Base-by-base conservation (phyloP, 2,797 vertebrate species). In the Percopsis omiscomaycus region DNA sequence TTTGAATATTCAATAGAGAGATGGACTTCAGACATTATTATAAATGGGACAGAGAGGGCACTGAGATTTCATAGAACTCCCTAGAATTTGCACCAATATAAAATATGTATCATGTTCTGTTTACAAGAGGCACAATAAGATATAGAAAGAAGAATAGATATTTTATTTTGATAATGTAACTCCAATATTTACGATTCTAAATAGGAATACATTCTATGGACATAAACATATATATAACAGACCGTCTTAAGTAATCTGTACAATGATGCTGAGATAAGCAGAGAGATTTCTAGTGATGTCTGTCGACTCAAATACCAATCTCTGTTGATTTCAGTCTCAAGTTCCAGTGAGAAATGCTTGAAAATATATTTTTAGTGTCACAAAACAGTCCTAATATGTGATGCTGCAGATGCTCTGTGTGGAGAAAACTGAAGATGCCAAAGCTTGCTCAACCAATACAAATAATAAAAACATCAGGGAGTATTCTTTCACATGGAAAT, bases 161-260 rank as follows among this genome's bases (percentile, higher is more conserved):
- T 82, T 88, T 86, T 85, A 81, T 86, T 89, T 84, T 75, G 73
- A 79, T 58, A 61, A 66, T 61, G 61, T 86, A 81, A 83, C 79
- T 80, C 72, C 75, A 80, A 75, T 81, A 73, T 80, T 75, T 50
- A 70, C 57, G 77, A 74, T 80, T 87, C 78, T 85, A 84, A 88
- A 86, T 87, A 86, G 79, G 85, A 50, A 13, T 50, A 50, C 57
- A 65, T 84, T 87, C 81, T 89, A 86, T 81, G 85, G 82, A 85
- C 82, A 88, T 78, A 76, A 30, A 56, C 83, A 84, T 80, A 86
- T 73, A 83, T 77, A 77, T 79, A 84, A 86, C 85, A 86, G 79
- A 79, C 73, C 68, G 75, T 84, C 67, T 80, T 80, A 74, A 81
- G 76, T 74, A 75, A 79, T 86, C 75, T 84, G 73, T 86, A 86